These are phyloP conservation scores for Chloroclystis v-ata DNA, from an alignment of 2,888 invertebrate species.

Conservation along the genomic window DNA sequence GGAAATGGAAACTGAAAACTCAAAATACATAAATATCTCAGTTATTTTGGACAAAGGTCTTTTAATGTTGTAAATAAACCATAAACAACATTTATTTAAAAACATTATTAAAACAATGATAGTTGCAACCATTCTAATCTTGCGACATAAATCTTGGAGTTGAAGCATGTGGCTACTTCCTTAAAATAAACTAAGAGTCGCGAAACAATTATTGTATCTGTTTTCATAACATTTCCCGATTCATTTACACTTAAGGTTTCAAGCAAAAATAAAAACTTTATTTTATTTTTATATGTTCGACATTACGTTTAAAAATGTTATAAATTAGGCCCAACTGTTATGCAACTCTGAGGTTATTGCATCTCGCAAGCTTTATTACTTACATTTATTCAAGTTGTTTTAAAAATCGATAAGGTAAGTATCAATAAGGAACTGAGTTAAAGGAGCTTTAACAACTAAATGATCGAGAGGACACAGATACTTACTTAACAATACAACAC, in stretches of 20 bases:
- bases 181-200: too few relatives aligned
- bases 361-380: constrained; percentile 30
- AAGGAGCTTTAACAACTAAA: constrained; percentile 17
- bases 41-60: too few relatives aligned
- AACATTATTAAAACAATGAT: too few relatives aligned
- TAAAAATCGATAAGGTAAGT: constrained; percentile 19
- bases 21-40: too few relatives aligned
- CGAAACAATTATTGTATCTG: too few relatives aligned
- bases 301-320: constrained; percentile 32
- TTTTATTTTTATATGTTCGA: constrained; percentile 33
- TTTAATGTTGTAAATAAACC: too few relatives aligned
- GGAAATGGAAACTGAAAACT: too few relatives aligned
- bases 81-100: too few relatives aligned
- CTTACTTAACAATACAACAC: too few relatives aligned
- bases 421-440: constrained; percentile 14
- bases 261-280: constrained; percentile 25
- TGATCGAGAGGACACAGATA: constrained; percentile 9
- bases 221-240: background rate
- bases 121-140: too few relatives aligned
- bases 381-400: constrained; percentile 16
- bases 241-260: background rate
- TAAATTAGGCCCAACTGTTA: constrained; percentile 40
- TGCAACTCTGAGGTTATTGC: constrained; percentile 36
- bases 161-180: too few relatives aligned
- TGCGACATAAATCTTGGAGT: too few relatives aligned